phyloP scores from a whole-genome alignment of 2,113 vertebrate genomes.

The Nothobranchius furzeri region DNA sequence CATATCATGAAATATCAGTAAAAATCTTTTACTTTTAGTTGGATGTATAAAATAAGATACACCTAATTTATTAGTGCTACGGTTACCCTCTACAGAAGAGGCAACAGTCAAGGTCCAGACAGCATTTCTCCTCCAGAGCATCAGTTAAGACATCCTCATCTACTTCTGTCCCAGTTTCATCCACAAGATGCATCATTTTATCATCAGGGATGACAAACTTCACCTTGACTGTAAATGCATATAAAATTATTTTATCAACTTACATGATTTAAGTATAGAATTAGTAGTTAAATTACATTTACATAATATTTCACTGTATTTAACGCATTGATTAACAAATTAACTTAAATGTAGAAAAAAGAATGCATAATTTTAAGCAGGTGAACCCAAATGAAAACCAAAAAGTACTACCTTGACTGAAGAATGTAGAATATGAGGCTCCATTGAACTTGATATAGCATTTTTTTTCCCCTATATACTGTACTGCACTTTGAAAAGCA shows the following conservation, averaged over 20 bases:
- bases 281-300: background rate
- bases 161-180: conserved; percentile 2
- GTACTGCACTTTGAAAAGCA: conserved; percentile 1
- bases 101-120: background rate
- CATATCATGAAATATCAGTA: no score
- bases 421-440: background rate
- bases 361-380: background rate
- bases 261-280: background rate
- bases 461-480: background rate
- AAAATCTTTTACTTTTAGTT: no score
- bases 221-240: background rate
- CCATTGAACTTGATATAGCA: background rate
- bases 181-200: background rate
- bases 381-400: background rate
- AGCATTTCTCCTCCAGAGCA: background rate
- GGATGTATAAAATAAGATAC: no score
- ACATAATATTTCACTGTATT: no score
- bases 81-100: background rate
- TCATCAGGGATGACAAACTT: conserved; percentile 4
- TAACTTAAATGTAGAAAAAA: background rate
- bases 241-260: background rate
- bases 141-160: conserved; percentile 2
- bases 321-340: no score
- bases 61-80: background rate
- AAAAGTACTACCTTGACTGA: background rate